Conservation (phyloP, 1,140 invertebrate genomes). For the Saxidomus purpurata region DNA sequence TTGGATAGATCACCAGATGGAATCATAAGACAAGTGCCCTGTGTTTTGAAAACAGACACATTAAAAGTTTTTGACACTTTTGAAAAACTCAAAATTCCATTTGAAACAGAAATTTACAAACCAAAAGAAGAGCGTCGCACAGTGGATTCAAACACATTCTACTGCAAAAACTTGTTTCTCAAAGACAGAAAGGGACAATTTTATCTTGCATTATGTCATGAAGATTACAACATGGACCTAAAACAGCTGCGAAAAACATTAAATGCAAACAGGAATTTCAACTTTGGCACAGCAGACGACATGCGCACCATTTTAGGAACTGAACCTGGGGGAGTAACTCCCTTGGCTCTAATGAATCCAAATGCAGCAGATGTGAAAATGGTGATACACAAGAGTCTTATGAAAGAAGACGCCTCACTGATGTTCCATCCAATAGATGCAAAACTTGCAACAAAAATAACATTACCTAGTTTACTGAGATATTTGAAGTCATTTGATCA, state of each 20-base stretch:
- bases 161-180: conserved; percentile 64
- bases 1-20: background rate
- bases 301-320: conserved; percentile 39
- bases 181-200: conserved; percentile 66
- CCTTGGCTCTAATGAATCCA: conserved; percentile 52
- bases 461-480: conserved; percentile 35
- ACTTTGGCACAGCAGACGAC: conserved; percentile 54
- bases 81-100: conserved; percentile 25
- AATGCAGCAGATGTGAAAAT: conserved; percentile 48
- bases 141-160: conserved; percentile 26
- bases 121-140: background rate
- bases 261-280: conserved; percentile 64
- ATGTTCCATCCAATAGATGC: conserved; percentile 58
- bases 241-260: conserved; percentile 52
- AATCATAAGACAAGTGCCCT: background rate
- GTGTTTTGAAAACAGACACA: background rate
- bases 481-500: conserved; percentile 33
- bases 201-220: conserved; percentile 55
- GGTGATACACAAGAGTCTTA: conserved; percentile 38
- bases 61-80: background rate
- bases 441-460: conserved; percentile 33
- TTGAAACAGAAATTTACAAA: conserved; percentile 48
- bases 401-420: conserved; percentile 7
- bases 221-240: conserved; percentile 58
- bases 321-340: conserved; percentile 60